Percentiles rank a stretch among this genome's conserved stretches.
These are phyloP conservation scores for Stenodera caucasica DNA, from an alignment of 2,888 invertebrate species.

Conservation along the genomic window DNA sequence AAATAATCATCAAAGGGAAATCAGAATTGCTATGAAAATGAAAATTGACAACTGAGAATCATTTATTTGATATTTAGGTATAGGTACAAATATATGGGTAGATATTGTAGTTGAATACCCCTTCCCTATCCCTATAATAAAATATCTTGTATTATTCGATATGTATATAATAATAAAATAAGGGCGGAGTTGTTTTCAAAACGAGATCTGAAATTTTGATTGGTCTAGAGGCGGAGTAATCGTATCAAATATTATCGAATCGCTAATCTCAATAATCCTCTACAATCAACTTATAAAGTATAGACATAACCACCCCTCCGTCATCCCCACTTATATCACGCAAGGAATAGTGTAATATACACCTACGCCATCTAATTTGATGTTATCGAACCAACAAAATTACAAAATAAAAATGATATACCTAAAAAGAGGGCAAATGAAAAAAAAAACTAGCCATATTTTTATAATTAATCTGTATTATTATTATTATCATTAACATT, in stretches of 20 bases:
- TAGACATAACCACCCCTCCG: not conserved
- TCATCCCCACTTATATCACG: not conserved
- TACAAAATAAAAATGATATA: too few species aligned
- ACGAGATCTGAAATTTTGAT: constrained; percentile 29
- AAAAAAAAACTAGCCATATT: not conserved
- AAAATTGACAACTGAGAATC: constrained; percentile 29
- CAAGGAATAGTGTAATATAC: too few species aligned
- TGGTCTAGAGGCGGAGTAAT: constrained; percentile 39
- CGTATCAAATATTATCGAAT: constrained; percentile 29
- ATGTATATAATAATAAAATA: not conserved
- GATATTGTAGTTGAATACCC: too few species aligned
- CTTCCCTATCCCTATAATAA: too few species aligned
- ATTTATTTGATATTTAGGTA: not conserved
- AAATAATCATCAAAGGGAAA: constrained; percentile 26
- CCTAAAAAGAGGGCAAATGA: not conserved
- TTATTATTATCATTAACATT: not conserved
- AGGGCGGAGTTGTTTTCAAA: constrained; percentile 28
- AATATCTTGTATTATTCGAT: too few species aligned
- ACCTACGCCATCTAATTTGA: not conserved
- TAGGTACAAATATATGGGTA: not conserved
- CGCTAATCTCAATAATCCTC: constrained; percentile 33
- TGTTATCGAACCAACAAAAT: too few species aligned
- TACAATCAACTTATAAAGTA: constrained; percentile 1
- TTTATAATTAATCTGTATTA: not conserved
- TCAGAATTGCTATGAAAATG: constrained; percentile 26